These are phyloP conservation scores for Colossoma macropomum DNA, from an alignment of 2,113 vertebrate species.

Conservation along the genomic window DNA sequence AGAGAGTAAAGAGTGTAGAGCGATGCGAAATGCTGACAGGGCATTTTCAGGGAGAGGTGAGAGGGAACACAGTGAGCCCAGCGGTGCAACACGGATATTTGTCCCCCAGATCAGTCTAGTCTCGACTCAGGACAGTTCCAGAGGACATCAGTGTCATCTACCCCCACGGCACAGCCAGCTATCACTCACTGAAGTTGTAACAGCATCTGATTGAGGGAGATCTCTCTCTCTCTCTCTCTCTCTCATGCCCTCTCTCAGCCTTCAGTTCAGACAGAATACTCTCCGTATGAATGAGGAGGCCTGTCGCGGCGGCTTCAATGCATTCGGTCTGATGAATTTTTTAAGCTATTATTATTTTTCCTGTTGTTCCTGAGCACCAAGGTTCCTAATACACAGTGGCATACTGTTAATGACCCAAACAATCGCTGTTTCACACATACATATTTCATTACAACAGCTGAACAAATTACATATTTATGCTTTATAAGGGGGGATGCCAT, in stretches of 20 bases:
- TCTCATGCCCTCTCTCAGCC: slow-evolving; percentile 1
- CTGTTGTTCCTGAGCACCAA: slow-evolving; percentile 56
- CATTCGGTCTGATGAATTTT: slow-evolving; percentile 57
- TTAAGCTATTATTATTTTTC: slow-evolving; percentile 53
- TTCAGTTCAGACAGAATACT: slow-evolving; percentile 45
- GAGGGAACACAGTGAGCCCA: slow-evolving; percentile 10
- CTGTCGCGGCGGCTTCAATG: slow-evolving; percentile 31
- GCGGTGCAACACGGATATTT: background rate
- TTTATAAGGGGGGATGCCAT: slow-evolving; percentile 90
- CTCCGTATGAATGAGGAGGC: slow-evolving; percentile 30
- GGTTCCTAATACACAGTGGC: slow-evolving; percentile 89
- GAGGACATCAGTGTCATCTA: slow-evolving; percentile 61
- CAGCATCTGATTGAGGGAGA: slow-evolving; percentile 48
- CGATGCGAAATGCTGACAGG: slow-evolving; percentile 17
- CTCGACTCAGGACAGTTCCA: slow-evolving; percentile 13
- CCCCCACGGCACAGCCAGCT: slow-evolving; percentile 33
- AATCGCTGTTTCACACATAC: slow-evolving; percentile 94
- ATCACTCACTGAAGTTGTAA: slow-evolving; percentile 41
- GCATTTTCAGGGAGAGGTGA: slow-evolving; percentile 17
- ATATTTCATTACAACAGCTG: slow-evolving; percentile 99
- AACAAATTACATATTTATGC: slow-evolving; percentile 99
- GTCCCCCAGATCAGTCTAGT: slow-evolving; percentile 3
- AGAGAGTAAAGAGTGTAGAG: background rate
- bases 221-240: slow-evolving; percentile 14
- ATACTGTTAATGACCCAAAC: slow-evolving; percentile 95